These are phyloP conservation scores for Tiliacea aurago DNA, from an alignment of 2,888 invertebrate genomes.

Conservation along the genomic window DNA sequence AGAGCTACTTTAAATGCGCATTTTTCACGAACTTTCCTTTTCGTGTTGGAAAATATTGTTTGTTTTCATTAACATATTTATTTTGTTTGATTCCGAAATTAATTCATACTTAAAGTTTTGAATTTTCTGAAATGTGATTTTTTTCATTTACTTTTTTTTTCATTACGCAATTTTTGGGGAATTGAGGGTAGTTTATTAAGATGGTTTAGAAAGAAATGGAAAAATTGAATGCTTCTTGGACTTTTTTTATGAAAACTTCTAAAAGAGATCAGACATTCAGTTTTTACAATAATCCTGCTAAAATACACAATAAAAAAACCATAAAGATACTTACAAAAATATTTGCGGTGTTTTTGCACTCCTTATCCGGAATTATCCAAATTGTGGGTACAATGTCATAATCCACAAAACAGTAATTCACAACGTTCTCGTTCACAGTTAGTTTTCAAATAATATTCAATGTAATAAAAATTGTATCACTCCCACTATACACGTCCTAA, in stretches of 20 bases:
- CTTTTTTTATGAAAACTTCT: constrained; percentile 15
- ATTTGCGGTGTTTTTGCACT: constrained; percentile 87
- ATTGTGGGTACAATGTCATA: constrained; percentile 85
- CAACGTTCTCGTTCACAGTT: constrained; percentile 81
- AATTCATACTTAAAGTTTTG: not conserved
- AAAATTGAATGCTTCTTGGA: constrained; percentile 13
- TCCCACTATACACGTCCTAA: constrained; percentile 88
- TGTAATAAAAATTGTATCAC: constrained; percentile 79
- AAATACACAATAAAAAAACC: constrained; percentile 47
- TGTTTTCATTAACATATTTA: constrained; percentile 56
- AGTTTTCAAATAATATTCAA: constrained; percentile 70
- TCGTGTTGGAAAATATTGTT: constrained; percentile 37
- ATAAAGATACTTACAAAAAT: constrained; percentile 88
- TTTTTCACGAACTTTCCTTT: constrained; percentile 45
- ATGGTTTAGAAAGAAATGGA: not conserved
- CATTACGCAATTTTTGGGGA: not conserved
- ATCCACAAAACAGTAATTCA: constrained; percentile 82
- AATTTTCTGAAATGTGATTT: not conserved
- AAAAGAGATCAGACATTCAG: constrained; percentile 16
- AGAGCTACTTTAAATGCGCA: constrained; percentile 42
- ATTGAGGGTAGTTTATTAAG: not conserved
- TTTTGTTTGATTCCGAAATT: constrained; percentile 29
- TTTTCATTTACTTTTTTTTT: not conserved
- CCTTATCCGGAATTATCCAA: constrained; percentile 89
- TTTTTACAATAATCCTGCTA: constrained; percentile 40